Evolutionary conservation across 2,888 invertebrate species (phyloP), one percentile per base, ranked within the genome.

Genomic region (Eupithecia tripunctaria): DNA sequence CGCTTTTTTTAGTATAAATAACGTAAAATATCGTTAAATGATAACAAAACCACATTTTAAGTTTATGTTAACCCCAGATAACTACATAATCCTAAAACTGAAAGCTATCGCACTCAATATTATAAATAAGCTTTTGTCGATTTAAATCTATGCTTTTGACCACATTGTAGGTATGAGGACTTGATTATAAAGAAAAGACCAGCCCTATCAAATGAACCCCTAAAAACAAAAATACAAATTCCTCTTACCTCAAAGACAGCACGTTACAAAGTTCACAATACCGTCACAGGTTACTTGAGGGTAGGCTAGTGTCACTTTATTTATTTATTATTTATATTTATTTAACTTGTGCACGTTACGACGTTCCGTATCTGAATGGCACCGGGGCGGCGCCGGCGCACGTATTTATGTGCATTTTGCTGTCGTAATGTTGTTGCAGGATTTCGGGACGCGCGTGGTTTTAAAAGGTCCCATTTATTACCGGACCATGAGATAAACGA

Each of bases 251-350:
- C 18, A 60, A 7, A 60, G 15, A 47, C 7, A 51, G 47, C 47
- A 60, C 15, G 8, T 18, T 60, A 29, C 60, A 60, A 60, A 60
- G 60, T 29, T 18, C 60, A 60, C 60, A 29, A 29, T 29, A 60
- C 27, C n/a, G 59, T 27, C 59, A 59, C 59, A 27, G 25, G 15
- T 15, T 51, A 51, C 10, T 51, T 21, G 60, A 27, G 60, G 60
- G 60, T 60, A 60, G 60, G 29, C 47, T 3, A 29, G 29, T 1
- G 60, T 60, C 15, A 60, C 60, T n/a, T n/a, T n/a, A n/a, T n/a
- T n/a, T n/a, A n/a, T n/a, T n/a, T n/a, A n/a, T n/a, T n/a, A n/a
- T n/a, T n/a, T n/a, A n/a, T n/a, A n/a, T n/a, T n/a, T n/a, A n/a
- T n/a, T n/a, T n/a, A n/a, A n/a, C n/a, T 29, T 29, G 29, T 60